These are phyloP conservation scores for Pterois miles DNA, from an alignment of 2,797 vertebrate genomes.

Conservation along the genomic window DNA sequence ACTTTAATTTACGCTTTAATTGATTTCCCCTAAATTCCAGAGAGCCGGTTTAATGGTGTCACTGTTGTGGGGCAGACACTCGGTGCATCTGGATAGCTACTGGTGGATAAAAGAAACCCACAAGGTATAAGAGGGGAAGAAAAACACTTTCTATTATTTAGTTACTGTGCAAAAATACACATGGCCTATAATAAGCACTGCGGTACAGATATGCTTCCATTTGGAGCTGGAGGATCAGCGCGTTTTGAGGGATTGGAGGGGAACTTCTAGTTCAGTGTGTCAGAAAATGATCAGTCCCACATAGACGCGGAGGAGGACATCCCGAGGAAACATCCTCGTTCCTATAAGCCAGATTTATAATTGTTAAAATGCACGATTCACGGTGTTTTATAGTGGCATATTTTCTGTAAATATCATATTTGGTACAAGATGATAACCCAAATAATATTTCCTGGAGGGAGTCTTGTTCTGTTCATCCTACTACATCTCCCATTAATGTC, in stretches of 20 bases:
- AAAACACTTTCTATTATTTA: constrained; percentile 34
- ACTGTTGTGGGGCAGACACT: constrained; percentile 39
- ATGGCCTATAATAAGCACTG: constrained; percentile 1
- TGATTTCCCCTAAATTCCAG: constrained; percentile 65
- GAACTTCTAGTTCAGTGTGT: constrained; percentile 30
- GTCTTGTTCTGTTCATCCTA: constrained; percentile 28
- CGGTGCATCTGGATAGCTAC: constrained; percentile 29
- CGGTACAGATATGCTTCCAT: not conserved
- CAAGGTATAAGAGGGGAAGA: not conserved
- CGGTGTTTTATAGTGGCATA: not conserved
- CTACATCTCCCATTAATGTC: constrained; percentile 43
- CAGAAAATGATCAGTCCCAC: constrained; percentile 5
- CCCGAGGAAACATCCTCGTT: not conserved
- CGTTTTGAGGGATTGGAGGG: not conserved
- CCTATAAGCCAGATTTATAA: not conserved
- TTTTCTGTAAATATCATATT: not conserved
- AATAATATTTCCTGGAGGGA: not conserved
- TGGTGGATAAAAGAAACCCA: constrained; percentile 32
- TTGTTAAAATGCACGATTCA: not conserved
- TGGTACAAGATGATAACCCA: not conserved
- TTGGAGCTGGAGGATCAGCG: not conserved
- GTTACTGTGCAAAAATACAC: not conserved
- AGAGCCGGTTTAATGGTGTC: constrained; percentile 51
- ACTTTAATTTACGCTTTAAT: constrained; percentile 62
- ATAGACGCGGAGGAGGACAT: constrained; percentile 8